Base-by-base conservation (phyloP, 1,140 invertebrate genomes). In the Psix sp. region DNA sequence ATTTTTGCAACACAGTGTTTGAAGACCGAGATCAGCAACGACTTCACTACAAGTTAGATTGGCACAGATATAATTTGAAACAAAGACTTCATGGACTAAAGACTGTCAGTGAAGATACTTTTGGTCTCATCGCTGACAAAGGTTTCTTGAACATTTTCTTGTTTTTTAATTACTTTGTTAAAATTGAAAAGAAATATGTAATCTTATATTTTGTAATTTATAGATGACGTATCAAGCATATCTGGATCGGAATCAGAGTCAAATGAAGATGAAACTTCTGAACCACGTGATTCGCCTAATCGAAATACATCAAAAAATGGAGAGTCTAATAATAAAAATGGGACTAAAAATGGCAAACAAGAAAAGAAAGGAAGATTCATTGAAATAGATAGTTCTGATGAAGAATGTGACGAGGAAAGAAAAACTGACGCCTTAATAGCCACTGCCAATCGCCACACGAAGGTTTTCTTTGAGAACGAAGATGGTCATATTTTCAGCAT, bases 11-110 rank as follows among this genome's bases (percentile, higher is more conserved):
- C 21, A 79, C 87, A 0, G 72, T 82, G 15, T 90, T 90, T 76
- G 78, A 84, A 14, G 81, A 89, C 76, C 76, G 88, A 46, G 57
- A 76, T 13, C 79, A 87, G 36, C 90, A 91, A 70, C 75, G 89
- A 49, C 73, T 86, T 13, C 92, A 93, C 82, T 93, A 91, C 74
- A 92, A 91, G 78, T 84, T 91, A 21, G 92, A 93, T 82, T 93
- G 91, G 92, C 92, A 93, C 81, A 84, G 91, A 10, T 93, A 92
- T 74, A 93, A 93, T 85, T 80, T 93, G n/a, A 92, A 92, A 78
- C 88, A 90, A 65, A 91, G 90, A 66, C 82, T 92, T 10, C 85
- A 86, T 2, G 88, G 88, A 7, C 82, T 89, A 14, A 82, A 87
- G 38, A 84, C 89, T 1, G 83, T 93, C 4, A 89, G 80, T 15